A percentile compares a stretch with the other conserved stretches of the same genome.
Conservation (phyloP, 2,888 invertebrate species). For the Lepidonotus clava region DNA sequence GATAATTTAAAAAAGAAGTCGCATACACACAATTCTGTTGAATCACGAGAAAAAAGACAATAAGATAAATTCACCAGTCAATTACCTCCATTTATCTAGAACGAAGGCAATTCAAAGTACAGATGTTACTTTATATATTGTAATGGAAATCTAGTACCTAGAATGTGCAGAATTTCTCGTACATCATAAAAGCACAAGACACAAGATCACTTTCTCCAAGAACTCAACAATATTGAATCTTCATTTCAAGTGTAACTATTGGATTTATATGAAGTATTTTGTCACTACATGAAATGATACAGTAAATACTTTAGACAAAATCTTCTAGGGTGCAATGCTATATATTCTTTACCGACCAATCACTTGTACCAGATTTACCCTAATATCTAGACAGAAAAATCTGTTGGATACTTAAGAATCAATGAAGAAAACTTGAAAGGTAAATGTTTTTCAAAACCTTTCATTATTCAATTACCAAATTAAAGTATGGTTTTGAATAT, state of each 20-base stretch:
- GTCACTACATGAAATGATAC: neutral
- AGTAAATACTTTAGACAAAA: neutral
- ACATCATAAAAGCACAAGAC: neutral
- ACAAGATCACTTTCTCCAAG: neutral
- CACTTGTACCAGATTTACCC: neutral
- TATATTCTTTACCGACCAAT: neutral
- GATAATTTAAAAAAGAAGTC: too few species aligned
- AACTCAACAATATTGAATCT: neutral
- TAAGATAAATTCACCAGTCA: neutral
- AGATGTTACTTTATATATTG: neutral
- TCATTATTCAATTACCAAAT: neutral
- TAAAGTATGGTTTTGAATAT: neutral
- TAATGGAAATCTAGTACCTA: neutral
- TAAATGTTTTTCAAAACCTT: too few species aligned
- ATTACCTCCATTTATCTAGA: neutral
- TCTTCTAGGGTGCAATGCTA: neutral
- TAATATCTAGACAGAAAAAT: neutral
- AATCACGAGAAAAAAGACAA: neutral
- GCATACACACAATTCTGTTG: neutral
- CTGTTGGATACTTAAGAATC: neutral
- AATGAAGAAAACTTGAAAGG: neutral
- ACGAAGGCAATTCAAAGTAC: neutral
- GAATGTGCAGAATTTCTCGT: neutral
- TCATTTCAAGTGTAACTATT: slow-evolving; percentile 36
- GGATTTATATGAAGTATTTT: neutral